Conservation (phyloP, 2,113 vertebrate species). For the Mungos mungo region DNA sequence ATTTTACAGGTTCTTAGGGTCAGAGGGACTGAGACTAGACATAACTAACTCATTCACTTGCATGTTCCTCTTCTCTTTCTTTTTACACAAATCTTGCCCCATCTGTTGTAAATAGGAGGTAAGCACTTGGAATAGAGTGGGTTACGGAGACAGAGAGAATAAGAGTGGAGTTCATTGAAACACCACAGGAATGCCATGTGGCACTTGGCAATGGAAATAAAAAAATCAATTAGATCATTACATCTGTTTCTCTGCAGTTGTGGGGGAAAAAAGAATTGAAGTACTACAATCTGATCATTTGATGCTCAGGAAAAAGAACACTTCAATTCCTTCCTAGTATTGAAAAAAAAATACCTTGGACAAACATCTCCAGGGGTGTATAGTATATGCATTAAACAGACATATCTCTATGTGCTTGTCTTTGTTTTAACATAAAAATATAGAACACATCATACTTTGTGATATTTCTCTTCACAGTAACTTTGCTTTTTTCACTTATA, state of each 20-base stretch:
- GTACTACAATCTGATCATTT: slow-evolving; percentile 35
- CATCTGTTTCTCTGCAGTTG: slow-evolving; percentile 20
- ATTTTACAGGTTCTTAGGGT: not conserved
- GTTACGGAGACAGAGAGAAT: not conserved
- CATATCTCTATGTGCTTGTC: not conserved
- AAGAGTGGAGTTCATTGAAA: not conserved
- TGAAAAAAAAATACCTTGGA: not conserved
- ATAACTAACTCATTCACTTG: not conserved
- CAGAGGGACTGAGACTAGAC: not conserved
- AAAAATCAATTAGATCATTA: slow-evolving; percentile 51
- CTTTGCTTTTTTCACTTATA: not conserved
- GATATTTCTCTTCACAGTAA: not conserved
- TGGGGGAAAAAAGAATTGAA: not conserved
- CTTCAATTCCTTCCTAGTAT: slow-evolving; percentile 3
- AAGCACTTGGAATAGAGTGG: not conserved
- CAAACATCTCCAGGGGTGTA: not conserved
- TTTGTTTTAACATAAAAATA: slow-evolving; percentile 15
- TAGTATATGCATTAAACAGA: not conserved
- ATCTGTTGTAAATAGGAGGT: not conserved
- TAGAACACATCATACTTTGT: not conserved
- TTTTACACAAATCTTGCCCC: not conserved
- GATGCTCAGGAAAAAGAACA: slow-evolving; percentile 36
- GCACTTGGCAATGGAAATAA: slow-evolving; percentile 35
- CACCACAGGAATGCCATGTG: not conserved
- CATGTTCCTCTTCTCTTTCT: not conserved